A percentile compares a stretch with the other conserved stretches of the same genome.
These are phyloP conservation scores for Carpatolechia fugitivella DNA, from an alignment of 2,888 invertebrate genomes.

Conservation along the genomic window DNA sequence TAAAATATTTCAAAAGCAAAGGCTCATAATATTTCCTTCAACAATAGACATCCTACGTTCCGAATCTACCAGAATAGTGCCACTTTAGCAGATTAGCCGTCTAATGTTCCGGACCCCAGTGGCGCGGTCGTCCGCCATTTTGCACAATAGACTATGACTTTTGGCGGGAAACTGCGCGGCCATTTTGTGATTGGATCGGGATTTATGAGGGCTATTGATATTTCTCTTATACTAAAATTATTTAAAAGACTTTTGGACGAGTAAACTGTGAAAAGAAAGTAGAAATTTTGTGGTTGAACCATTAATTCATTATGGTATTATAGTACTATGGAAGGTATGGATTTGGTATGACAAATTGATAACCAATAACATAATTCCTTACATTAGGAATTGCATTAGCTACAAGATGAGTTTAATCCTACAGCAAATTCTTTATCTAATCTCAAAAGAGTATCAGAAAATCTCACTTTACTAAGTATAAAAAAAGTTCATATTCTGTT, in stretches of 20 bases:
- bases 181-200: constrained; percentile 13
- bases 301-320: no score
- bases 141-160: constrained; percentile 8
- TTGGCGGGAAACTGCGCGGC: constrained; percentile 9
- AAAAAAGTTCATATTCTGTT: no score
- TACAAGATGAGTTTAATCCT: no score
- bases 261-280: no score
- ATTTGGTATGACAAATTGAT: no score
- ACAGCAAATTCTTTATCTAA: no score
- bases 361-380: no score
- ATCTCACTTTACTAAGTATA: no score
- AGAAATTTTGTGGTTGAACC: constrained; percentile 29
- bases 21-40: constrained; percentile 7
- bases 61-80: constrained; percentile 12
- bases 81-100: constrained; percentile 22
- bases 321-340: no score
- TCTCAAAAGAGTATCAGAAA: no score
- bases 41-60: constrained; percentile 9
- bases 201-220: constrained; percentile 11
- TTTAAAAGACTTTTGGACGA: no score
- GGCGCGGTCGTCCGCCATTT: constrained; percentile 5
- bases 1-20: neutral
- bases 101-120: constrained; percentile 17
- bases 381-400: no score
- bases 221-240: constrained; percentile 7